Evolutionary conservation across 2,888 invertebrate genomes (phyloP), one percentile per base, ranked within the genome.

Genomic region (Zhuqinia jingwanae): DNA sequence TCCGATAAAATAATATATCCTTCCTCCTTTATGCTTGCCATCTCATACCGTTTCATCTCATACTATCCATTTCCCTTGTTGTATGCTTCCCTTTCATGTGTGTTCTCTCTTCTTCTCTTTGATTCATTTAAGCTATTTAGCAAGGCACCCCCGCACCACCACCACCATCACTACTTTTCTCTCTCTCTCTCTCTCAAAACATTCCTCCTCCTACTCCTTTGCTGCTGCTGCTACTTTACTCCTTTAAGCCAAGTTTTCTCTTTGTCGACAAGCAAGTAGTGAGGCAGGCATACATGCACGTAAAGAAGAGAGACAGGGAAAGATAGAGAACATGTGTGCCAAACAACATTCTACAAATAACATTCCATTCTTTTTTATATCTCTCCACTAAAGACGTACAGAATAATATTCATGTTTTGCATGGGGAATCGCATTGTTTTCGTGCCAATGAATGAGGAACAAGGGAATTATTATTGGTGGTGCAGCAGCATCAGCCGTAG

Each of bases 361-460:
- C 81, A 81, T 81, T 81, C 81, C 81, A 58, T 70, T 58, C 42
- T 77, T n/a, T n/a, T n/a, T n/a, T n/a, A n/a, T n/a, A n/a, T n/a
- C n/a, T n/a, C n/a, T n/a, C n/a, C n/a, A n/a, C n/a, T n/a, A n/a
- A n/a, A n/a, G n/a, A n/a, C n/a, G n/a, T n/a, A n/a, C n/a, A n/a
- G n/a, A 70, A 56, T 76, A 53, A 65, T 65, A 27, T 36, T 56
- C 56, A 58, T 50, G 76, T 58, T 76, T 76, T 36, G 22, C 76
- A 63, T 70, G 10, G 73, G 36, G 58, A 63, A 82, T 82, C 82
- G 30, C 75, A 82, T 82, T 82, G 82, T 82, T 82, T 82, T 82
- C 63, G 75, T 82, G 82, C 82, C 82, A 75, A 82, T 82, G 82
- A 82, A 81, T 56, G 42, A 68, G 68, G 13, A 80, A 20, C 80